Base-by-base conservation (phyloP, 2,888 invertebrate species). In the Ypsolopha sequella region DNA sequence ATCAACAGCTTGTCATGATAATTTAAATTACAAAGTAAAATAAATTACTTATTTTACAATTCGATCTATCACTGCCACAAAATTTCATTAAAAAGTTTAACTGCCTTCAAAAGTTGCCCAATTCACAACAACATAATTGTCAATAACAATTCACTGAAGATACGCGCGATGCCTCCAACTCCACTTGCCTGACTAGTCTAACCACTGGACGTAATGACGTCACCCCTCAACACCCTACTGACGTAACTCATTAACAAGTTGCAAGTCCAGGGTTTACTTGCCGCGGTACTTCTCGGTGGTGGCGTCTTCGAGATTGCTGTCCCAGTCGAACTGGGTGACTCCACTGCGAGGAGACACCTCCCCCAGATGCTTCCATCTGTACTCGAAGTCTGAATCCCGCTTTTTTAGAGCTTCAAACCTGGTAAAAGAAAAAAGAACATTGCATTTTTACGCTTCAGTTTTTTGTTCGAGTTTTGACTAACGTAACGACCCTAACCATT, bases 311-410 rank as follows among this genome's bases (percentile, higher is more conserved):
- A 92, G 88, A 65, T 93, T 91, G 77, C 92, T 93, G 76, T 94
- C 94, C 96, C 95, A 95, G 77, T 95, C 95, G 79, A 95, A 96
- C 73, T 95, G 95, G 52, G 94, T 93, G 60, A 91, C 92, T 56
- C 92, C 93, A 65, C 88, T 91, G 62, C 91, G 90, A 50, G 89
- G 90, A 50, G 92, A 90, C 61, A 95, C 89, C 69, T 95, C 94
- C 51, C 96, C 95, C 58, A 95, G 88, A 78, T 95, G 95, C 61
- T 92, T 90, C 85, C 94, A 96, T 61, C 95, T 91, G 71, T 91
- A 91, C 58, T 91, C 91, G 71, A 96, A 96, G 79, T 95, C 92
- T 35, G 89, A 84, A 79, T 96, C 96, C 56, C 93, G 91, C 63
- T 91, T 90, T 79, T 93, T 93, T 56, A 96, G 82, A 61, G 91